Evolutionary conservation across 2,888 invertebrate species (phyloP).

Genomic region (Pinctada fucata): DNA sequence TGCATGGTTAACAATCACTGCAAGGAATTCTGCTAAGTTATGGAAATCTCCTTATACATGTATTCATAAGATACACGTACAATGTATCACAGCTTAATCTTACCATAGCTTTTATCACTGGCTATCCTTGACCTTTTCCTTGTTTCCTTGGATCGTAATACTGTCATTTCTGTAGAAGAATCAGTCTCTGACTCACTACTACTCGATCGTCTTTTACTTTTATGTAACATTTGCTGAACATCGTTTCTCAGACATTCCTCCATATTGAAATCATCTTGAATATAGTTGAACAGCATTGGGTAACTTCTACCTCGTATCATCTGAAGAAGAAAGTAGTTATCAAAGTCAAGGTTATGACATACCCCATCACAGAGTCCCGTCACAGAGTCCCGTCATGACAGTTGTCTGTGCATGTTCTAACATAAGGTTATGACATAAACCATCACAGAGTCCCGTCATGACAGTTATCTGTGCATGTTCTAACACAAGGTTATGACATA

Average conservation of each 20-base stretch:
- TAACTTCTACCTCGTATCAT: conserved; percentile 65
- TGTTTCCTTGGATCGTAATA: conserved; percentile 68
- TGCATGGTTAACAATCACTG: too few relatives aligned
- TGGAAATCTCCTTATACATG: too few relatives aligned
- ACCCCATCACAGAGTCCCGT: too few relatives aligned
- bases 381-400: too few relatives aligned
- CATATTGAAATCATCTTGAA: conserved; percentile 66
- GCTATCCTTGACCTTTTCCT: conserved; percentile 62
- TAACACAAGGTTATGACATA: too few relatives aligned
- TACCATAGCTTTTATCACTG: conserved; percentile 73
- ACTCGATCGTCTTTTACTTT: conserved; percentile 67
- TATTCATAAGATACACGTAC: too few relatives aligned
- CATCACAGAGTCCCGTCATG: neutral
- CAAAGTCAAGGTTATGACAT: neutral
- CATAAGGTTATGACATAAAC: too few relatives aligned
- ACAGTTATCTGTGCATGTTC: too few relatives aligned
- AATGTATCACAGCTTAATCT: neutral
- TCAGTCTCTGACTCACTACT: conserved; percentile 75
- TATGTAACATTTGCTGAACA: conserved; percentile 68
- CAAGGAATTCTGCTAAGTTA: too few relatives aligned
- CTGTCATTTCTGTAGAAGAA: conserved; percentile 74
- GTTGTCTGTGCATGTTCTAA: too few relatives aligned
- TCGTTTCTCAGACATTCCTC: conserved; percentile 73
- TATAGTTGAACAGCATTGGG: conserved; percentile 72
- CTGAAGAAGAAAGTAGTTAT: neutral